A percentile compares a stretch with the other conserved stretches of the same genome.
Evolutionary conservation across 1,140 invertebrate genomes (phyloP).

Genomic region (Triops longicaudatus): DNA sequence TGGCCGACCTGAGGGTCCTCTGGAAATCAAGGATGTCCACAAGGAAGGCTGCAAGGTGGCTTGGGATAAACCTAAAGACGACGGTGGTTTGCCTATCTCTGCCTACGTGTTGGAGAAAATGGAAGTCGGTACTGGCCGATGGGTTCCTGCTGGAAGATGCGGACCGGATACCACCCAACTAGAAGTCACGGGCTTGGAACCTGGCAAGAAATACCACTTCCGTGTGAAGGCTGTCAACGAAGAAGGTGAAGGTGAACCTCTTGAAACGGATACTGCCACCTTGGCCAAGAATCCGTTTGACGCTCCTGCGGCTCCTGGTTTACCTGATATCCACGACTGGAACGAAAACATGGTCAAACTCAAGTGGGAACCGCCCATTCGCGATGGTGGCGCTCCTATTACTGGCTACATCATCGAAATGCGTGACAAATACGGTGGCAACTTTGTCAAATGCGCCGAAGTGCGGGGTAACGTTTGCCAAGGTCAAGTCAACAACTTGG

Average conservation of each 20-base stretch:
- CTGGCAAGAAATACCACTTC: constrained; percentile 89
- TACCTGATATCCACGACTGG: constrained; percentile 89
- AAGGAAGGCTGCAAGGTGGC: constrained; percentile 90
- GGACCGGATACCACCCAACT: constrained; percentile 78
- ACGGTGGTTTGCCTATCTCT: constrained; percentile 84
- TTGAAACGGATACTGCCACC: constrained; percentile 76
- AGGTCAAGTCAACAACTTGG: constrained; percentile 76
- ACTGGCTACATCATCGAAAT: constrained; percentile 89
- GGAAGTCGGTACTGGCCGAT: constrained; percentile 75
- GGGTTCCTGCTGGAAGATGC: constrained; percentile 68
- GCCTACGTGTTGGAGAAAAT: constrained; percentile 89
- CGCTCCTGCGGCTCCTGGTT: constrained; percentile 73
- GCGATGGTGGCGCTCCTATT: constrained; percentile 93
- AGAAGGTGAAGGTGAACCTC: constrained; percentile 86
- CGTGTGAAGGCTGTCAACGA: constrained; percentile 90
- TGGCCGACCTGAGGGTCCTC: constrained; percentile 82
- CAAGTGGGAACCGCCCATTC: constrained; percentile 89
- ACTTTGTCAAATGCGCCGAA: constrained; percentile 63
- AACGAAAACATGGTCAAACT: constrained; percentile 85
- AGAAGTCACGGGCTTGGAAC: constrained; percentile 78
- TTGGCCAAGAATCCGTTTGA: constrained; percentile 93
- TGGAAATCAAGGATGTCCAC: constrained; percentile 84
- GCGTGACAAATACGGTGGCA: constrained; percentile 59
- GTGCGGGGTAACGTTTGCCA: constrained; percentile 65
- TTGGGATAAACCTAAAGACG: constrained; percentile 92